These are phyloP conservation scores for Eulacestoma nigropectus DNA, from an alignment of 2,113 vertebrate genomes.

Conservation along the genomic window DNA sequence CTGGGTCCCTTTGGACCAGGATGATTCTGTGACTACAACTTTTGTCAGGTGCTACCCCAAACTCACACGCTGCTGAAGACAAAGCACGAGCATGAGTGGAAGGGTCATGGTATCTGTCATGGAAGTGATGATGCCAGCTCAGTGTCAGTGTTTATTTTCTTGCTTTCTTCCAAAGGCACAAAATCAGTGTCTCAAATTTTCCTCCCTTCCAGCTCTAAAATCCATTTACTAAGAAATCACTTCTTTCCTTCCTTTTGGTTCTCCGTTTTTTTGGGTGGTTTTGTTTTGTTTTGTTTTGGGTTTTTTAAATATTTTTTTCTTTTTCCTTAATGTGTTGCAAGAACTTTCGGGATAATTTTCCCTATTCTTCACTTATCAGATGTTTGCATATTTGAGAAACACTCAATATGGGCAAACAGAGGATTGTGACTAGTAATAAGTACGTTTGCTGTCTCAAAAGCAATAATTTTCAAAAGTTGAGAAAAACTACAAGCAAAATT, in stretches of 20 bases:
- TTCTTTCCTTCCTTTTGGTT: neutral
- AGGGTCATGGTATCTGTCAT: neutral
- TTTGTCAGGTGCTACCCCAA: neutral
- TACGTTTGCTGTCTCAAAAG: neutral
- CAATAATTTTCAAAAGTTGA: constrained; percentile 29
- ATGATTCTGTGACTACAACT: neutral
- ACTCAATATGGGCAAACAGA: constrained; percentile 28
- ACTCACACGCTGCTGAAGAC: neutral
- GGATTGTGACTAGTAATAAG: constrained; percentile 8
- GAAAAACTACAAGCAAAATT: constrained; percentile 40
- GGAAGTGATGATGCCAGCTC: neutral
- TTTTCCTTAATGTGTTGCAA: neutral
- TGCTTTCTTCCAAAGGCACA: neutral
- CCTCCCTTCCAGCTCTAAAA: neutral
- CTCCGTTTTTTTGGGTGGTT: fast-evolving
- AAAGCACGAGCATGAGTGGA: neutral
- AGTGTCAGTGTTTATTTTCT: neutral
- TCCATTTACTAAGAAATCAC: neutral
- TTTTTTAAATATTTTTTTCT: no score
- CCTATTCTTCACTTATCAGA: constrained; percentile 8
- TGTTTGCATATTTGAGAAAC: constrained; percentile 1
- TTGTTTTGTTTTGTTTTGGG: no score
- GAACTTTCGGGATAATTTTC: constrained; percentile 7
- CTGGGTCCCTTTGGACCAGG: neutral
- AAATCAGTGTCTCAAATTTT: neutral